Evolutionary conservation across 2,888 invertebrate species (phyloP).

Genomic region (Phyllotreta cruciferae): DNA sequence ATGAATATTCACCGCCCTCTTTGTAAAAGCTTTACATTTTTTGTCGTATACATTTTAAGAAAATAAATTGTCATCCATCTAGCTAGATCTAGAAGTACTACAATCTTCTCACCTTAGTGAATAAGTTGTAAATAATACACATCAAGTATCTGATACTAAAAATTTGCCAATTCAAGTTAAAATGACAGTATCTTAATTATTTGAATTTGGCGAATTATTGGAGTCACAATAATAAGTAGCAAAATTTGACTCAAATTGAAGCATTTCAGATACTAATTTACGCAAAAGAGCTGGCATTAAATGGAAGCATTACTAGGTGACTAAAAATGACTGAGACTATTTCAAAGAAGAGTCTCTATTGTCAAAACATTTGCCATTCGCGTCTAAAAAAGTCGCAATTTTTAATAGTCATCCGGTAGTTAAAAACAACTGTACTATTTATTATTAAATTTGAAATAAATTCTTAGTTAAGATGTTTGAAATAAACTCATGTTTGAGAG

Average conservation of each 20-base stretch:
- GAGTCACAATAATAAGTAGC: background rate
- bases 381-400: too few species aligned
- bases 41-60: slow-evolving; percentile 11
- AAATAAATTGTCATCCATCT: slow-evolving; percentile 14
- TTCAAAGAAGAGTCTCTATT: too few species aligned
- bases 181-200: background rate
- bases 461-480: too few species aligned
- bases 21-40: slow-evolving; percentile 23
- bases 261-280: slow-evolving; percentile 46
- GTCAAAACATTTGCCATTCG: too few species aligned
- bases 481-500: too few species aligned
- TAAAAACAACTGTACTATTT: too few species aligned
- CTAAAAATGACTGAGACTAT: background rate
- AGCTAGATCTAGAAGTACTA: slow-evolving; percentile 1
- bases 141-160: background rate
- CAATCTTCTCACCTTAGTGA: slow-evolving; percentile 10
- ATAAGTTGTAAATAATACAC: slow-evolving; percentile 18
- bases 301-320: slow-evolving; percentile 7
- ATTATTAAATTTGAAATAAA: too few species aligned
- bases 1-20: slow-evolving; percentile 17
- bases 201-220: slow-evolving; percentile 2
- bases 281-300: slow-evolving; percentile 11
- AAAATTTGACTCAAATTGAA: slow-evolving; percentile 42
- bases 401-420: too few species aligned
- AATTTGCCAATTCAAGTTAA: background rate